Base-by-base conservation (phyloP, 2,888 invertebrate genomes). In the Rhingia rostrata region DNA sequence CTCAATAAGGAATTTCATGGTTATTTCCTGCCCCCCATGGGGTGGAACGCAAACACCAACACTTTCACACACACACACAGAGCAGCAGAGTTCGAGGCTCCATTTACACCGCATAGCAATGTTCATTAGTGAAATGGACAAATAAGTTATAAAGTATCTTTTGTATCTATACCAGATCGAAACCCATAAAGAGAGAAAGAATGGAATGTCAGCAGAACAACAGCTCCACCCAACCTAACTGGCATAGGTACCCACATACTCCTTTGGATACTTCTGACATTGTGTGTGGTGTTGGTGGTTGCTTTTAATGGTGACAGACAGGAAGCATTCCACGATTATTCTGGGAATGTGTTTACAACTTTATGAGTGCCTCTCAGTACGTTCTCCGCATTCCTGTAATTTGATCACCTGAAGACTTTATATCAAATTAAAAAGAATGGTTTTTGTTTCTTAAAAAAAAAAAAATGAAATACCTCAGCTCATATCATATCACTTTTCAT, bases 251-350 rank as follows among this genome's bases (percentile, higher is more conserved):
- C 33, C 12, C 22, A 22, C 22, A 12, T 22, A 39, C 32, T 33
- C 14, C 53, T 78, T 14, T 51, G 22, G 14, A 47, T 14, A 47
- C 53, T 53, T 33, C 53, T 66, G 67, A 73, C 67, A 74, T 67
- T 74, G 47, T 74, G 61, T 56, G 67, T 45, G 45, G 47, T 64
- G 41, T 12, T 63, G 61, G 64, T 56, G 45, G 64, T 30, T 60
- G 69, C 67, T 60, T 47, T 84, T 74, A 79, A 74, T 61, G 70
- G 74, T 75, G 84, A 66, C 84, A 84, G 84, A 84, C 84, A 84
- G 84, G 84, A 84, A 84, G 84, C 79, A 84, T 84, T 84, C 79
- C 79, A 75, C 60, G 70, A 84, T 79, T 80, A 84, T 84, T 84
- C 84, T 66, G 70, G 74, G 84, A 80, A 84, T 79, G 66, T 74